Conservation (phyloP, 2,888 invertebrate species). For the Synanthedon myopaeformis region DNA sequence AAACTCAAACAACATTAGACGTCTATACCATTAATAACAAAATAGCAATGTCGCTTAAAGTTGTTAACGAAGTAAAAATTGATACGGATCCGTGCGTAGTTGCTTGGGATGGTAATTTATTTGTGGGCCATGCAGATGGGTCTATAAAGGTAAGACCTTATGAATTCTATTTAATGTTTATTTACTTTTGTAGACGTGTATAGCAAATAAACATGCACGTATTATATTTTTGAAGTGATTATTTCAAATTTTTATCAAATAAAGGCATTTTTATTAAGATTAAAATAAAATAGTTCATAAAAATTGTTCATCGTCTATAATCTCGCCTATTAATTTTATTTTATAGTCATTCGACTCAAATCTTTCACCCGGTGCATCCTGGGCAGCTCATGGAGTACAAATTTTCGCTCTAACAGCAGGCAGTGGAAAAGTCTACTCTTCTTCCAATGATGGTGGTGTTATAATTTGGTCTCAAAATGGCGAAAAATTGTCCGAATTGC, state of each 20-base stretch:
- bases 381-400: conserved; percentile 72
- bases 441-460: conserved; percentile 74
- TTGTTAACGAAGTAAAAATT: conserved; percentile 37
- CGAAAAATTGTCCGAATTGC: conserved; percentile 38
- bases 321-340: not conserved
- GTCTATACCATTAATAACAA: not conserved
- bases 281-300: too few species aligned
- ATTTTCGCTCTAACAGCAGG: conserved; percentile 70
- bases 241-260: not conserved
- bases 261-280: too few species aligned
- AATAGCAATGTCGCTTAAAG: conserved; percentile 37
- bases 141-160: conserved; percentile 40
- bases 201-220: too few species aligned
- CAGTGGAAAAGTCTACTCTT: conserved; percentile 65
- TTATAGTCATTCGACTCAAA: conserved; percentile 38
- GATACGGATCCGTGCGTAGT: conserved; percentile 50
- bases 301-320: not conserved
- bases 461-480: conserved; percentile 64
- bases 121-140: conserved; percentile 50
- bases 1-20: not conserved
- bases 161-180: not conserved
- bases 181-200: not conserved
- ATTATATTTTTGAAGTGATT: too few species aligned
- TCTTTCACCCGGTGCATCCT: conserved; percentile 30
- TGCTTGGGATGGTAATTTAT: conserved; percentile 42